phyloP scores from a whole-genome alignment of 2,113 vertebrate genomes.

The Sclerurus mexicanus region DNA sequence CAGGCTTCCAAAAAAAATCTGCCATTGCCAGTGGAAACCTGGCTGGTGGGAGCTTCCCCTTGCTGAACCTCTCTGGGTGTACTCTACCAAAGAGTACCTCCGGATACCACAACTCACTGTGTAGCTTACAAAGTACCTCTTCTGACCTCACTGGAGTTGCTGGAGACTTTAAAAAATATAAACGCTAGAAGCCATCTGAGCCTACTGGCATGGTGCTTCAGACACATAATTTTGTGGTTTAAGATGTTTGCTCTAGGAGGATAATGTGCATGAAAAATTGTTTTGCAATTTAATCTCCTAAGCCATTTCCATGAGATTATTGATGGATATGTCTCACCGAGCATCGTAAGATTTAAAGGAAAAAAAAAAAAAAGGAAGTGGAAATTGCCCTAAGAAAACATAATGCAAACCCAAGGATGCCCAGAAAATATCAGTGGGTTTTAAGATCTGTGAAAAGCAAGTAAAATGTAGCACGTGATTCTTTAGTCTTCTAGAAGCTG shows the following conservation, averaged over 20 bases:
- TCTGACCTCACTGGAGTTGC: not conserved
- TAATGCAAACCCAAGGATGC: not conserved
- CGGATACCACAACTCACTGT: not conserved
- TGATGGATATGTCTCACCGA: not conserved
- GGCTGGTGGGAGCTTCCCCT: not conserved
- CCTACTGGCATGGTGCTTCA: not conserved
- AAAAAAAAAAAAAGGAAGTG: not conserved
- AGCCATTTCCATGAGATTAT: not conserved
- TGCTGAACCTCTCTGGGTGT: not conserved
- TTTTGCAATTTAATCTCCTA: not conserved
- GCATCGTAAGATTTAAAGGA: not conserved
- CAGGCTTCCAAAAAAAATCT: not conserved
- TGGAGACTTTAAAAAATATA: not conserved
- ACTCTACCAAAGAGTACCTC: not conserved
- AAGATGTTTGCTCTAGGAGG: not conserved
- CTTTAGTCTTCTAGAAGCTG: not conserved
- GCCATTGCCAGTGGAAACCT: not conserved
- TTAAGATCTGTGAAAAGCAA: not conserved
- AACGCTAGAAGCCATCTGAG: not conserved
- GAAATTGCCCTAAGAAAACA: not conserved
- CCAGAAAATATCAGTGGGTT: not conserved
- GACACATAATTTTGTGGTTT: not conserved
- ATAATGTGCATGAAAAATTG: not conserved
- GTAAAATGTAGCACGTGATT: conserved; percentile 10
- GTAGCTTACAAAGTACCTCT: not conserved